Conservation (phyloP, 2,888 invertebrate genomes). For the Aelia acuminata region DNA sequence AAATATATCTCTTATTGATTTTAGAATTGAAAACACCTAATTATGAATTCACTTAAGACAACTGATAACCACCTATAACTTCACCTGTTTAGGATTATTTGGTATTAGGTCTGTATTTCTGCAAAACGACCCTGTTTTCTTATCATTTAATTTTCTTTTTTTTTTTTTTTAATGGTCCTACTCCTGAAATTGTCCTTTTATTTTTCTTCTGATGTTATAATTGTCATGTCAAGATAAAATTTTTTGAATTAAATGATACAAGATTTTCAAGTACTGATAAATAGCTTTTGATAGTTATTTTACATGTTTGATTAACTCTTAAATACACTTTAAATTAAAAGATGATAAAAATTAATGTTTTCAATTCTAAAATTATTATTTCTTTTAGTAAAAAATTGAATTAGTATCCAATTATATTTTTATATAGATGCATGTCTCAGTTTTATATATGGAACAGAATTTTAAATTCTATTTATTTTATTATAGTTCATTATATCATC, state of each 20-base stretch:
- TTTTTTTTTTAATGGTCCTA: background rate
- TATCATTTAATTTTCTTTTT: background rate
- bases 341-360: background rate
- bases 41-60: slow-evolving; percentile 58
- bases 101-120: background rate
- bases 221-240: background rate
- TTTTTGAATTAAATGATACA: background rate
- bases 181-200: background rate
- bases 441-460: background rate
- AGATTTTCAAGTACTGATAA: background rate
- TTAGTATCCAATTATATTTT: background rate
- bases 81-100: slow-evolving; percentile 40
- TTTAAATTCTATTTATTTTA: background rate
- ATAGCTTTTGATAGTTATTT: background rate
- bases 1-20: slow-evolving; percentile 59
- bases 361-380: background rate
- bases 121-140: background rate
- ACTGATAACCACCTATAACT: slow-evolving; percentile 51
- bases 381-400: background rate
- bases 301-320: background rate
- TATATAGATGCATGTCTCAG: background rate
- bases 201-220: background rate
- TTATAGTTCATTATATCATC: background rate
- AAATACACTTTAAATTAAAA: background rate
- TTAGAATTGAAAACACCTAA: slow-evolving; percentile 61